Conservation (phyloP, 2,113 vertebrate genomes). For the Athene noctua region DNA sequence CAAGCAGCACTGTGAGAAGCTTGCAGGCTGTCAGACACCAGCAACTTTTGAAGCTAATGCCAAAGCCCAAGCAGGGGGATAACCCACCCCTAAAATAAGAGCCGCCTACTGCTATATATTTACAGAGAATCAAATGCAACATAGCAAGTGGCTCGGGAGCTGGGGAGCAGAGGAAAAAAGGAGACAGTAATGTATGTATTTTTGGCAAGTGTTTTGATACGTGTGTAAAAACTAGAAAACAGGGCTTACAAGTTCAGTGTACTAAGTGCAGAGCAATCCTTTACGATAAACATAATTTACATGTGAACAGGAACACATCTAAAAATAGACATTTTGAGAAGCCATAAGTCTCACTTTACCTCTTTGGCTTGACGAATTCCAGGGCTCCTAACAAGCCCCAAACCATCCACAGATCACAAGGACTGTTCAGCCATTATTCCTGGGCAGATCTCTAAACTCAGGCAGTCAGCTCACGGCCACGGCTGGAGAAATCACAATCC, state of each 20-base stretch:
- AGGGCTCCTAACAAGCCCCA: background rate
- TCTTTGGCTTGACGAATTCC: background rate
- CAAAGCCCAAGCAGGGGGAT: background rate
- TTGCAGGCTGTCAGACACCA: background rate
- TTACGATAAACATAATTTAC: background rate
- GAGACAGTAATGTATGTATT: background rate
- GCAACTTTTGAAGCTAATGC: background rate
- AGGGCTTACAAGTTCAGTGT: background rate
- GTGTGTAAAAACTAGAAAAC: background rate
- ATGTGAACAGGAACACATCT: background rate
- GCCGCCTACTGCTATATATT: background rate
- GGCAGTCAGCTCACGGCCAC: fast-evolving
- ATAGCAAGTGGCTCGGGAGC: fast-evolving
- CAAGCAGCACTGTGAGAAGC: background rate
- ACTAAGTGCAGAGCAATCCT: background rate
- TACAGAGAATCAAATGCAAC: background rate
- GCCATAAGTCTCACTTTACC: background rate
- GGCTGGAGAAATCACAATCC: background rate
- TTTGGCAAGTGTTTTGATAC: background rate
- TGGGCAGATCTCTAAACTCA: background rate
- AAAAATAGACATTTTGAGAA: background rate
- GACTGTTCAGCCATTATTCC: fast-evolving
- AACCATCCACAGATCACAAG: background rate
- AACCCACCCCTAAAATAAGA: background rate
- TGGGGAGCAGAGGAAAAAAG: background rate